Evolutionary conservation across 2,797 vertebrate genomes (phyloP).

Genomic region (Danio choprae): DNA sequence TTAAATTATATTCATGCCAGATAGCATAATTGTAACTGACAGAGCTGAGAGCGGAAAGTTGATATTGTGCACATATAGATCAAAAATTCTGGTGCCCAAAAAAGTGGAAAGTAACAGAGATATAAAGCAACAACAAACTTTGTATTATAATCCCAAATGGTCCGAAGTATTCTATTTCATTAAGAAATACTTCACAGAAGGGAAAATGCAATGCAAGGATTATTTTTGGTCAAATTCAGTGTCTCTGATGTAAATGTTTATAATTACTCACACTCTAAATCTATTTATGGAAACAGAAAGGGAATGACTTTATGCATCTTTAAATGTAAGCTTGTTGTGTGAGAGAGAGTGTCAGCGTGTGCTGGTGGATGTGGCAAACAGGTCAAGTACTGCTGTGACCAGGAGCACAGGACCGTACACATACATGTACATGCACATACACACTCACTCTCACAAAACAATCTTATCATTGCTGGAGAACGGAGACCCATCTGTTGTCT

Average conservation of each 20-base stretch:
- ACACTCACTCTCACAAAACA: conserved; percentile 64
- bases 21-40: too few species aligned
- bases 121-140: neutral
- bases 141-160: neutral
- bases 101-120: too few species aligned
- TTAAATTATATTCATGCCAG: too few species aligned
- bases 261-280: neutral
- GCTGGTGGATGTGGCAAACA: neutral
- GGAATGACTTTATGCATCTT: conserved; percentile 1
- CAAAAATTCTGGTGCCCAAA: too few species aligned
- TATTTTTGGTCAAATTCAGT: neutral
- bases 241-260: conserved; percentile 4
- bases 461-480: conserved; percentile 65
- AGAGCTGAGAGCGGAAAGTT: too few species aligned
- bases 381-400: conserved; percentile 6
- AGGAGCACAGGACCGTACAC: conserved; percentile 7
- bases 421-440: conserved; percentile 24
- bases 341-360: neutral
- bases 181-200: neutral
- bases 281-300: neutral
- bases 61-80: too few species aligned
- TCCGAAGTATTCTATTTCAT: neutral
- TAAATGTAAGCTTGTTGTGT: neutral
- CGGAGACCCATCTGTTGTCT: conserved; percentile 79
- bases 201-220: neutral